phyloP scores from a whole-genome alignment of 2,888 invertebrate genomes.

The Steinernema scapterisci region DNA sequence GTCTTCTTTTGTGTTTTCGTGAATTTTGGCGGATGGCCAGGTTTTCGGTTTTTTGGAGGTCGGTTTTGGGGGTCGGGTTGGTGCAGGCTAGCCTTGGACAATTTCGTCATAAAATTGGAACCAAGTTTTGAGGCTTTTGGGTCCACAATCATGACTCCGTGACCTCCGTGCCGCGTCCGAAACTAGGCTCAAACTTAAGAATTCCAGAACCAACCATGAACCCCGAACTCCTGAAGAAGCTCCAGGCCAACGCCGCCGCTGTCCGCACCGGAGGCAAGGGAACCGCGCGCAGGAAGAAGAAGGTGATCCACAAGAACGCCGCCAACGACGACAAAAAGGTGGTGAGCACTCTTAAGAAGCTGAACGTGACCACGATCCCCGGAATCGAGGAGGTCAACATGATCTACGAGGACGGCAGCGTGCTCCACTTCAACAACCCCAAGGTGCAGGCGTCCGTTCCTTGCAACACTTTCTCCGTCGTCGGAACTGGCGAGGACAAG shows the following conservation, averaged over 20 bases:
- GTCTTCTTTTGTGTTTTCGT: no score
- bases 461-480: conserved; percentile 98
- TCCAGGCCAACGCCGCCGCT: conserved; percentile 64
- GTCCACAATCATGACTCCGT: no score
- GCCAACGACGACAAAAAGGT: conserved; percentile 99
- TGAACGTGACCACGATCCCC: conserved; percentile 96
- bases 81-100: no score
- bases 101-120: no score
- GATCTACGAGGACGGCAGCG: conserved; percentile 98
- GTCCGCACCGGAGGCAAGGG: conserved; percentile 73
- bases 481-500: conserved; percentile 96
- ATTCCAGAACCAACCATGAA: conserved; percentile 43
- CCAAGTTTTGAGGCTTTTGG: no score
- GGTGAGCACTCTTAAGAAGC: conserved; percentile 94
- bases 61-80: no score
- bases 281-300: conserved; percentile 99
- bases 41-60: no score
- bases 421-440: conserved; percentile 99
- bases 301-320: conserved; percentile 97
- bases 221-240: conserved; percentile 67
- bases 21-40: no score
- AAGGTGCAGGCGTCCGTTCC: conserved; percentile 98
- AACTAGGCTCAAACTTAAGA: conserved; percentile 7
- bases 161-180: no score
- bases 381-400: conserved; percentile 98